Base-by-base conservation (phyloP, 2,888 invertebrate species). In the Volucella inanis region DNA sequence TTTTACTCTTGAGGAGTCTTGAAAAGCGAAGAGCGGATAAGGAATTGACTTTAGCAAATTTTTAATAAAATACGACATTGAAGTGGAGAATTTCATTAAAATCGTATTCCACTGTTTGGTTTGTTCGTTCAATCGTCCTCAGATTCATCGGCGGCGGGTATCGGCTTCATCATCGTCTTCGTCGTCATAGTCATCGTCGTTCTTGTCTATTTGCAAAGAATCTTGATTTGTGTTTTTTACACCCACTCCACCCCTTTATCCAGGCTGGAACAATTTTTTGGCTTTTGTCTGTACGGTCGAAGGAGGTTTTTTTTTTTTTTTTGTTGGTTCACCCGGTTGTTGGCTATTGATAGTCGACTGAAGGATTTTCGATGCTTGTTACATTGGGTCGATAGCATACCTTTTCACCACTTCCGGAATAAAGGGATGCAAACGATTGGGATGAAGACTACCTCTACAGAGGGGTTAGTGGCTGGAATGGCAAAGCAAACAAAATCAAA, bases 41-140 rank as follows among this genome's bases (percentile, higher is more conserved):
- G 82, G 87, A 87, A 88, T 88, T 88, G 88, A 88, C 88, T 88
- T 88, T 88, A 87, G 88, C 85, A 88, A 88, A 88, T 88, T 88
- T 88, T 88, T 88, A 88, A 88, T 88, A 88, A 88, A 88, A 88
- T 88, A 88, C 88, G 88, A 88, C 88, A 88, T 87, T 88, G 88
- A 87, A 88, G 87, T 87, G 87, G 88, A 88, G 88, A 88, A 88
- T 88, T 88, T 88, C 88, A 88, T 88, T 88, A 88, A 88, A 88
- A 87, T 64, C 83, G 79, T 82, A 87, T 82, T 86, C 54, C 75
- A 78, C 54, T 87, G 82, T 82, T 83, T 87, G 78, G 75, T 75
- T 78, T 86, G 82, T 82, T 82, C 82, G 86, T 59, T 82, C 70
- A 78, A 61, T 86, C 78, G 82, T 82, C 65, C 70, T 74, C 39